Conservation (phyloP, 2,888 invertebrate species). For the Eumacrocentrus americanus region DNA sequence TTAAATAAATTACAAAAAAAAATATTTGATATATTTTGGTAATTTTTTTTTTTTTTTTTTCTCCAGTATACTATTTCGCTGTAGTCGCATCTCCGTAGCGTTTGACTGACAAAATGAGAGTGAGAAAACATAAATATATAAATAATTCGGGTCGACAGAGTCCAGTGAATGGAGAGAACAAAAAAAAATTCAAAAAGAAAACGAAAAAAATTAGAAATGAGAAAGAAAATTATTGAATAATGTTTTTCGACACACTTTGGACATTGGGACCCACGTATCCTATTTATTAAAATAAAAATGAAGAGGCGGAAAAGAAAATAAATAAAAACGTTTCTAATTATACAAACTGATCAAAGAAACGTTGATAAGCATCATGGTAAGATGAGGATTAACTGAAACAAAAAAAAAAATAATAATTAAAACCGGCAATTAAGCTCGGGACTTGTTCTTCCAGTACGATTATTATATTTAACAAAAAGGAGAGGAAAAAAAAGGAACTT, state of each 20-base stretch:
- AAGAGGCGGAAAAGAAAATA: slow-evolving; percentile 22
- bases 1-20: not conserved
- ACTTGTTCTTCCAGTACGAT: slow-evolving; percentile 56
- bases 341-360: slow-evolving; percentile 8
- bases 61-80: not conserved
- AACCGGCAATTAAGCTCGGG: slow-evolving; percentile 42
- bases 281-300: slow-evolving; percentile 32
- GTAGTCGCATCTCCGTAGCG: not conserved
- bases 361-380: slow-evolving; percentile 23
- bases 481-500: slow-evolving; percentile 17
- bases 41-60: not conserved
- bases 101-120: slow-evolving; percentile 13
- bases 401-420: slow-evolving; percentile 32
- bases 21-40: not conserved
- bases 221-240: slow-evolving; percentile 23
- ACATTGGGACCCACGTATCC: slow-evolving; percentile 56
- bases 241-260: slow-evolving; percentile 41
- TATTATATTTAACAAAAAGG: slow-evolving; percentile 27
- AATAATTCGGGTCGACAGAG: slow-evolving; percentile 1
- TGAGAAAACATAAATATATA: not conserved
- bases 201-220: slow-evolving; percentile 8
- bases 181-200: slow-evolving; percentile 10
- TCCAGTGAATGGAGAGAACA: slow-evolving; percentile 13
- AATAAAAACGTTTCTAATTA: too few species aligned
- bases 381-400: slow-evolving; percentile 6